Conservation (phyloP, 2,888 invertebrate genomes). For the Helicoverpa assulta region DNA sequence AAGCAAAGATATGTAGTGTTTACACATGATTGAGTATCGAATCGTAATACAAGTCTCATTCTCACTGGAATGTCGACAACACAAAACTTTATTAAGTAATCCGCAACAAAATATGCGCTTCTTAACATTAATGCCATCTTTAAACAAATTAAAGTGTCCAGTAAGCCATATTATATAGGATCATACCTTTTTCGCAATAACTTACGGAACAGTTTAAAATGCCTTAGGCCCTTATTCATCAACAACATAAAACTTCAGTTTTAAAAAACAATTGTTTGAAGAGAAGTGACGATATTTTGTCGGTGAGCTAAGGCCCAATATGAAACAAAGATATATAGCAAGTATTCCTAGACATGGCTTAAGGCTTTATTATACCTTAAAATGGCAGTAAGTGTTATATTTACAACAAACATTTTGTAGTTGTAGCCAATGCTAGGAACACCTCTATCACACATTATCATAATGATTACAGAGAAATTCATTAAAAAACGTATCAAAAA, state of each 20-base stretch:
- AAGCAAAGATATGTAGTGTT: constrained; percentile 51
- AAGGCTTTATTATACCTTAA: constrained; percentile 22
- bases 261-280: too few relatives aligned
- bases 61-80: constrained; percentile 60
- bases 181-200: neutral
- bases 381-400: constrained; percentile 24
- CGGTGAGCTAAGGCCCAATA: too few relatives aligned
- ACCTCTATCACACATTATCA: constrained; percentile 24
- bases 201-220: neutral
- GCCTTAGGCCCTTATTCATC: too few relatives aligned
- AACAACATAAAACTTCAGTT: too few relatives aligned
- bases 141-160: neutral
- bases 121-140: neutral
- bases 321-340: neutral
- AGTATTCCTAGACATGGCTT: constrained; percentile 14
- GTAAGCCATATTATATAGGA: neutral
- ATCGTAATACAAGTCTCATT: constrained; percentile 37
- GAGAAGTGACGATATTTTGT: too few relatives aligned
- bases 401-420: neutral
- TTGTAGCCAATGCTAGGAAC: constrained; percentile 5
- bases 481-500: constrained; percentile 51
- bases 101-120: constrained; percentile 21
- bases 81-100: constrained; percentile 18
- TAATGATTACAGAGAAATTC: constrained; percentile 39
- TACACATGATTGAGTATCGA: constrained; percentile 41